Percentiles rank a stretch among this genome's conserved stretches.
These are phyloP conservation scores for Nephila pilipes DNA, from an alignment of 1,140 invertebrate genomes.

Conservation along the genomic window DNA sequence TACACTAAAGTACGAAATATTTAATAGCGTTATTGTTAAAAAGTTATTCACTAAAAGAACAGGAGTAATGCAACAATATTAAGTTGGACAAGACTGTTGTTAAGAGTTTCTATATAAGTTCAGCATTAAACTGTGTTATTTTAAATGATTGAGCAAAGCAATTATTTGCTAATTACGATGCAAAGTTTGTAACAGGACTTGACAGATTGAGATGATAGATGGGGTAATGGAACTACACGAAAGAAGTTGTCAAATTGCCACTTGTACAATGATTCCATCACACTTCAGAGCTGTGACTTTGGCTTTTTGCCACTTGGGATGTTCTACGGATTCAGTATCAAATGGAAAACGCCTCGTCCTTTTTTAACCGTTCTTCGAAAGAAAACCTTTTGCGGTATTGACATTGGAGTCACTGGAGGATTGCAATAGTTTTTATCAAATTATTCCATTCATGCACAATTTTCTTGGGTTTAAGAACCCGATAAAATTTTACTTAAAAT, in stretches of 20 bases:
- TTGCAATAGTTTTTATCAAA: not conserved
- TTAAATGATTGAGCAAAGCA: not conserved
- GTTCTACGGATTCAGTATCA: not conserved
- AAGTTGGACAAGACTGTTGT: too few relatives aligned
- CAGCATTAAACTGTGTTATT: too few relatives aligned
- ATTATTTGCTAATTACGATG: not conserved
- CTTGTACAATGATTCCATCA: conserved; percentile 16
- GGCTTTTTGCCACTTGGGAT: not conserved
- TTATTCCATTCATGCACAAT: too few relatives aligned
- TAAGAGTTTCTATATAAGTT: too few relatives aligned
- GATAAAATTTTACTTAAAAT: too few relatives aligned
- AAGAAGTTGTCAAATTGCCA: conserved; percentile 31
- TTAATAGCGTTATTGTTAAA: too few relatives aligned
- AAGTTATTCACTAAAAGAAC: too few relatives aligned
- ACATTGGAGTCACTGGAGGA: not conserved
- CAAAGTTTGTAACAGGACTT: not conserved
- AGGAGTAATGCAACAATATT: too few relatives aligned
- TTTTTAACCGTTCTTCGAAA: not conserved
- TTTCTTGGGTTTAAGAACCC: too few relatives aligned
- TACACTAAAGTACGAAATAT: too few relatives aligned
- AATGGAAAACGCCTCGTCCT: not conserved
- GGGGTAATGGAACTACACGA: not conserved
- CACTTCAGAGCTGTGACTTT: conserved; percentile 31
- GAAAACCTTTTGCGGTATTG: not conserved
- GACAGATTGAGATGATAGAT: conserved; percentile 16